These are phyloP conservation scores for Drosophila stalkeri DNA, from an alignment of 2,888 invertebrate genomes.

Conservation along the genomic window DNA sequence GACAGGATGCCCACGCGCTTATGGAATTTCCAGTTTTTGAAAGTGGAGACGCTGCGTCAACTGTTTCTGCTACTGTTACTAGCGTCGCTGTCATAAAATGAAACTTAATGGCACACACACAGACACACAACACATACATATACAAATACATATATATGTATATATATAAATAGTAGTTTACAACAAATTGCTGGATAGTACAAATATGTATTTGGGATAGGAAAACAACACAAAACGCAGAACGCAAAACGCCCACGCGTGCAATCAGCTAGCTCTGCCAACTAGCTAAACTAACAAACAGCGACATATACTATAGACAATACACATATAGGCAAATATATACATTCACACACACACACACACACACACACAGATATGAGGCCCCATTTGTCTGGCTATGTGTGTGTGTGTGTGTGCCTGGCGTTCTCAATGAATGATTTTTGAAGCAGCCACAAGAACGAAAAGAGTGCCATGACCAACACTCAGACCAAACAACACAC, in stretches of 20 bases:
- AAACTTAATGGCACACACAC: constrained; percentile 71
- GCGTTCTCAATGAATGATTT: constrained; percentile 77
- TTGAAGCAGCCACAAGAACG: constrained; percentile 70
- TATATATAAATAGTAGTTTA: constrained; percentile 51
- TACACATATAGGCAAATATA: constrained; percentile 9
- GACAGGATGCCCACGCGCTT: constrained; percentile 60
- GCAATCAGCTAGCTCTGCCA: constrained; percentile 71
- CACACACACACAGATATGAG: constrained; percentile 24
- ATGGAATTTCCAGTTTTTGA: constrained; percentile 69
- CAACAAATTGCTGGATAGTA: constrained; percentile 70
- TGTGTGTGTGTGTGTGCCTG: constrained; percentile 40
- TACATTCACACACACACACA: constrained; percentile 12
- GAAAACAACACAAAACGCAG: constrained; percentile 63
- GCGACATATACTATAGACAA: constrained; percentile 38
- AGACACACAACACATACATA: constrained; percentile 3
- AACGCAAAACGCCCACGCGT: constrained; percentile 69
- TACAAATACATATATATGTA: background rate
- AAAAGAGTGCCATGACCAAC: constrained; percentile 40
- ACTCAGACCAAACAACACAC: constrained; percentile 25
- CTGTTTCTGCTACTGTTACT: constrained; percentile 66
- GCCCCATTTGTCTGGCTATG: constrained; percentile 44
- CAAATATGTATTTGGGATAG: constrained; percentile 74
- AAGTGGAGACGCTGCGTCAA: constrained; percentile 79
- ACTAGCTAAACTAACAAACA: constrained; percentile 60
- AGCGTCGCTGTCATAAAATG: constrained; percentile 75